Percentiles rank a stretch among this genome's conserved stretches.
Conservation (phyloP, 1,140 invertebrate genomes). For the Diachasmimorpha longicaudata region DNA sequence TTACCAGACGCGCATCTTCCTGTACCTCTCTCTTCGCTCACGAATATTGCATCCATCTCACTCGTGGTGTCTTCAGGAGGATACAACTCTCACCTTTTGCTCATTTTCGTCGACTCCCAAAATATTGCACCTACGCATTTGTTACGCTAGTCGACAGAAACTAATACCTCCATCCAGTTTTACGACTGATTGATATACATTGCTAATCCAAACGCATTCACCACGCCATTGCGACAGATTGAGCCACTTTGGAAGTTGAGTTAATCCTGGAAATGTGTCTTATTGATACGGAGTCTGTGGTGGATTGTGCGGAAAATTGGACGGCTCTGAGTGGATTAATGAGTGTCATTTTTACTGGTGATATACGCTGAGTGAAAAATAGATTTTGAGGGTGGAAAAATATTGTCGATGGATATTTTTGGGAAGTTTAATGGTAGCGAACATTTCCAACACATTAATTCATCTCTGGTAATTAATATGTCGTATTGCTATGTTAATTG, state of each 20-base stretch:
- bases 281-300: neutral
- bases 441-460: too few species aligned
- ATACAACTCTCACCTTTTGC: neutral
- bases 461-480: too few species aligned
- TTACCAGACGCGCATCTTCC: neutral
- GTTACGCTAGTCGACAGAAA: slow-evolving; percentile 18
- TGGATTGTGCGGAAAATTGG: neutral
- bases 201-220: slow-evolving; percentile 14
- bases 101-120: slow-evolving; percentile 1
- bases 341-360: too few species aligned
- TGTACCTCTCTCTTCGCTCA: neutral
- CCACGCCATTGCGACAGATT: neutral
- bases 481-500: too few species aligned
- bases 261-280: neutral
- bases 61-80: neutral
- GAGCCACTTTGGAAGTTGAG: neutral
- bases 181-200: slow-evolving; percentile 17
- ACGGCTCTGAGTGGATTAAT: too few species aligned
- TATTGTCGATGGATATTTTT: too few species aligned
- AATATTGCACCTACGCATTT: slow-evolving; percentile 28
- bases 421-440: too few species aligned
- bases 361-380: too few species aligned
- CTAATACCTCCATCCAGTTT: slow-evolving; percentile 15
- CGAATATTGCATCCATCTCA: neutral
- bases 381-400: too few species aligned